A percentile compares a stretch with the other conserved stretches of the same genome.
Conservation (phyloP, 2,888 invertebrate species). For the Clistopyga incitator region DNA sequence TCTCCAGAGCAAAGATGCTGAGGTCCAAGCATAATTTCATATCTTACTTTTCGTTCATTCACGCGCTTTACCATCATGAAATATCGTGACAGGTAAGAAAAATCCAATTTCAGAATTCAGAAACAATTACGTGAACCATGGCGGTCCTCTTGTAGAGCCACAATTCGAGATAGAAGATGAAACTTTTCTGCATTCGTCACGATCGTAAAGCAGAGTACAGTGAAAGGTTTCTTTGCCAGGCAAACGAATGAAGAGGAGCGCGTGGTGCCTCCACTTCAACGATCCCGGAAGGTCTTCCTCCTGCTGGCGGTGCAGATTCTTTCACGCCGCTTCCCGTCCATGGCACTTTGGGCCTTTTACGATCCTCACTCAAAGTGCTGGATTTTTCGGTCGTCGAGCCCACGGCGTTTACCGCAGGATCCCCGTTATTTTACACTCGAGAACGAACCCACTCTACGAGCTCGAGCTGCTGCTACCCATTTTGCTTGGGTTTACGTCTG, state of each 20-base stretch:
- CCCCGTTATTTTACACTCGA: slow-evolving; percentile 53
- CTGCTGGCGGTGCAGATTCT: slow-evolving; percentile 33
- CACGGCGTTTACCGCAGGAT: slow-evolving; percentile 44
- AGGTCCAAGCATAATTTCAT: no score
- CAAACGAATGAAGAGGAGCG: slow-evolving; percentile 41
- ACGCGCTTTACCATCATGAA: neutral
- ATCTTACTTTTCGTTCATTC: neutral
- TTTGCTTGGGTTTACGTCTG: slow-evolving; percentile 55
- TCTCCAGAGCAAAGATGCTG: no score
- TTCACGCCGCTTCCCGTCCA: slow-evolving; percentile 45
- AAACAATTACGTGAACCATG: slow-evolving; percentile 23
- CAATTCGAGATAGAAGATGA: slow-evolving; percentile 2
- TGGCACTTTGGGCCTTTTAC: slow-evolving; percentile 62
- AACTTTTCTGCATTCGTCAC: slow-evolving; percentile 50
- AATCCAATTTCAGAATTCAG: slow-evolving; percentile 10
- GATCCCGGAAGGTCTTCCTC: slow-evolving; percentile 52
- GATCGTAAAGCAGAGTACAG: slow-evolving; percentile 58
- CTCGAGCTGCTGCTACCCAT: slow-evolving; percentile 37
- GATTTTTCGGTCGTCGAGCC: slow-evolving; percentile 54
- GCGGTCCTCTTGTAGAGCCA: neutral
- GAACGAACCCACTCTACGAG: slow-evolving; percentile 21
- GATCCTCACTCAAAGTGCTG: slow-evolving; percentile 54
- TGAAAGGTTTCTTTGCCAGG: slow-evolving; percentile 51
- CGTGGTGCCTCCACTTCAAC: slow-evolving; percentile 39
- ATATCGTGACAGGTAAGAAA: neutral